phyloP scores from a whole-genome alignment of 2,113 vertebrate genomes.

The Malurus melanocephalus region DNA sequence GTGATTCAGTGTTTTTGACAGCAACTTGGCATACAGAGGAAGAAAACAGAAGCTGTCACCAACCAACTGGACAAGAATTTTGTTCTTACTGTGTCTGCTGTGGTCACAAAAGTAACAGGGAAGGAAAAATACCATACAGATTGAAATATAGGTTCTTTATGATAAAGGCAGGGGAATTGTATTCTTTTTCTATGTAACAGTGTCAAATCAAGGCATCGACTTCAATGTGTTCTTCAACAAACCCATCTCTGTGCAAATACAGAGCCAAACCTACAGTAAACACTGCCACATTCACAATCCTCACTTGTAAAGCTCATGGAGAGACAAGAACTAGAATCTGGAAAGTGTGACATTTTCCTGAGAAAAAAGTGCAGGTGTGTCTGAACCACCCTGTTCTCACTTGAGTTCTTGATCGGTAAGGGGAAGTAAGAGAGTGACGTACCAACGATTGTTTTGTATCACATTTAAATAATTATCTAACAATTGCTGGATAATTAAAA shows the following conservation, averaged over 20 bases:
- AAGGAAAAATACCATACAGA: background rate
- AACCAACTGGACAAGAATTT: background rate
- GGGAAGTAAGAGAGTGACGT: background rate
- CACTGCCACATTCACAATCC: background rate
- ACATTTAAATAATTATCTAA: background rate
- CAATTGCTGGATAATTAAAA: background rate
- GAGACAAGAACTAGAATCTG: background rate
- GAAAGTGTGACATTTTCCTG: background rate
- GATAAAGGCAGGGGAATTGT: background rate
- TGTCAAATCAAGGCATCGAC: background rate
- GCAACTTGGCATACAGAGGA: background rate
- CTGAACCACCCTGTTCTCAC: background rate
- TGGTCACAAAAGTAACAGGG: background rate
- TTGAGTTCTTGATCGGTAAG: background rate
- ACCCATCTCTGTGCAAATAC: rapidly evolving
- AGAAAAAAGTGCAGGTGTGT: background rate
- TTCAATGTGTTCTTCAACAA: background rate
- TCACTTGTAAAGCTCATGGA: background rate
- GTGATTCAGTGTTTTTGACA: background rate
- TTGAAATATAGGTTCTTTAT: background rate
- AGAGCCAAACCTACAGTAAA: background rate
- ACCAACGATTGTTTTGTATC: background rate
- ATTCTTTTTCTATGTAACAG: background rate
- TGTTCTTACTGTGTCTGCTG: background rate
- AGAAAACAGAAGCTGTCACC: background rate